These are phyloP conservation scores for Dermochelys coriacea DNA, from an alignment of 2,797 vertebrate species.

Conservation along the genomic window DNA sequence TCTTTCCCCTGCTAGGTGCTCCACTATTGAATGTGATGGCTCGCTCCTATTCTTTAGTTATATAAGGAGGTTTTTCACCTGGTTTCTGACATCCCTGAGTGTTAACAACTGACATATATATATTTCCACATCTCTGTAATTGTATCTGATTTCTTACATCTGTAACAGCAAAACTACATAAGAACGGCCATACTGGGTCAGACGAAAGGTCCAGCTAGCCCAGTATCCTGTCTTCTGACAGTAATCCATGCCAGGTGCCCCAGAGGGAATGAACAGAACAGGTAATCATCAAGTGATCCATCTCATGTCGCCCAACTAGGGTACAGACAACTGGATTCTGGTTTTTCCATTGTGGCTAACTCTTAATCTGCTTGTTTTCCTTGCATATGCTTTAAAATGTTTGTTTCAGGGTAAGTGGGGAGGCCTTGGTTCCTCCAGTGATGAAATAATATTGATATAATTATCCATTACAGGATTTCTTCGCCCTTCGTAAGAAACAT, in stretches of 20 bases:
- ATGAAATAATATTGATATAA: background rate
- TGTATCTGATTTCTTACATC: background rate
- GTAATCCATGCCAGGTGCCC: no score
- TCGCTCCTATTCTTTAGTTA: conserved; percentile 16
- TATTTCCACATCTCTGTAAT: conserved; percentile 19
- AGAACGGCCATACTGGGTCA: no score
- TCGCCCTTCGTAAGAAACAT: background rate
- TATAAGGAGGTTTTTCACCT: background rate
- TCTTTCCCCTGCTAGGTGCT: conserved; percentile 2
- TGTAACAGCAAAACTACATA: background rate
- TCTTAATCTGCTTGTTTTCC: background rate
- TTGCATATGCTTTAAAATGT: background rate
- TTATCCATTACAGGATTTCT: background rate
- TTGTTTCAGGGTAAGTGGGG: background rate
- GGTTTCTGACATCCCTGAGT: background rate
- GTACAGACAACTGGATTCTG: background rate
- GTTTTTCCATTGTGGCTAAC: background rate
- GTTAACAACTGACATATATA: background rate
- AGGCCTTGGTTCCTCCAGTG: background rate
- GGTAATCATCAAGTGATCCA: no score
- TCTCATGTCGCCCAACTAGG: no score
- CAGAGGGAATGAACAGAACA: no score
- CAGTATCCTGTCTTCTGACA: no score
- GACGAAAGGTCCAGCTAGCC: no score
- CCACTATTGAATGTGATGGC: background rate